Evolutionary conservation across 1,140 invertebrate species (phyloP), one percentile per base, ranked within the genome.

Genomic region (Sycobia sp.): DNA sequence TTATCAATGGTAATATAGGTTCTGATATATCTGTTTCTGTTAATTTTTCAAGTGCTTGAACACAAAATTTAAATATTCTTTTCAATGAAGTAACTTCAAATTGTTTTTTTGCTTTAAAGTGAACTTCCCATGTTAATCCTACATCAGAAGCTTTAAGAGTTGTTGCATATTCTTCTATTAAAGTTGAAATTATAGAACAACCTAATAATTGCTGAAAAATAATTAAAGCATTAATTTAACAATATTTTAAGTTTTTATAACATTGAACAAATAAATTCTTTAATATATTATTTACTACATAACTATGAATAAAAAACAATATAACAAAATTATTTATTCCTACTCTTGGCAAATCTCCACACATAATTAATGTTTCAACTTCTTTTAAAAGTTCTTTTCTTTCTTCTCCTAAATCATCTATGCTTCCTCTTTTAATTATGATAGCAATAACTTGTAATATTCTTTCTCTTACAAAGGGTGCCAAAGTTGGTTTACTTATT

Each of bases 121-220:
- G 92, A n/a, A 89, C 86, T 79, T 93, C 91, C 90, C 90, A 95
- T 14, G 91, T 89, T 39, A 96, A 77, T 10, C 92, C 92, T 41
- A 94, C 88, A 82, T 93, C 91, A 20, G 91, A 89, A 8, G 92
- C 91, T 74, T 93, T 90, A 0, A 89, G 85, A n/a, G 91, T 92
- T 38, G 86, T 90, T 43, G 91, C 89, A 84, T 93, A 94, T 80
- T 96, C 94, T 85, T 92, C 90, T 81, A 96, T 87, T 38, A 96
- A 81, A 10, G 91, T 87, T 51, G 88, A 84, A 65, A 96, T 87
- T 59, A 96, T 86, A 58, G 90, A 89, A 72, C 93, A 95, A 10
- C 91, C 92, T 34, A 95, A 74, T 58, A 88, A 80, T 84, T 89
- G 87, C 83, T 90, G 61, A 18, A 78, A 8, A 34, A 32, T 32